Base-by-base conservation (phyloP, 2,797 vertebrate genomes). In the Melanotaenia maccullochi region DNA sequence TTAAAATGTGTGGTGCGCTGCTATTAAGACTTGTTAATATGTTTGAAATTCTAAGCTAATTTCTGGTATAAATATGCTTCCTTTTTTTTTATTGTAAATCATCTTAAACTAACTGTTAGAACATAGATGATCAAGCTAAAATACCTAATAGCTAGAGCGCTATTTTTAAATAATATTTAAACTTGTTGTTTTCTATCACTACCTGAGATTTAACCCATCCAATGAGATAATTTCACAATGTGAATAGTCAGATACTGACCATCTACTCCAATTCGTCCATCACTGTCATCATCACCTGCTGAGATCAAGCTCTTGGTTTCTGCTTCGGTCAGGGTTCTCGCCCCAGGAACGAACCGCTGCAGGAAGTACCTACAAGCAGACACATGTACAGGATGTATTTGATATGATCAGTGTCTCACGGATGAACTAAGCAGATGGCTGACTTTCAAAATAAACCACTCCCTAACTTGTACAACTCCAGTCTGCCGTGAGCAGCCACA, bases 201-300 rank as follows among this genome's bases (percentile, higher is more conserved):
- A 18, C 13, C 35, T 64, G 20, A 68, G 18, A 63, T 49, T 60
- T 18, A 65, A 54, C 36, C 35, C 52, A 69, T 38, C 61, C 59
- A 65, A 33, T 71, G 38, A 74, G 35, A 52, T 81, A 0, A 62
- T 65, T 59, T 71, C 54, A 42, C 28, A 54, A n/a, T 57, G 16
- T 13, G 40, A 76, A 80, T 74, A 85, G 85, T 87, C 49, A 75
- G 79, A 83, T 30, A 90, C 90, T 63, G 65, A 99, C 98, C 97
- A 0, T 98, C 96, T 67, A 85, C 95, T 88, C 97, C 97, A 49
- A 99, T 97, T 92, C 86, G 97, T 35, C 97, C 98, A 18, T 99
- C 97, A 24, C 94, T 95, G 9, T 99, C 94, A 1, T 96, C 96
- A 81, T 99, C 98, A 35, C 94, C 96, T 47, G 95, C 95, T 57